Base-by-base conservation (phyloP, 2,797 vertebrate species). In the Simalia tracyae region DNA sequence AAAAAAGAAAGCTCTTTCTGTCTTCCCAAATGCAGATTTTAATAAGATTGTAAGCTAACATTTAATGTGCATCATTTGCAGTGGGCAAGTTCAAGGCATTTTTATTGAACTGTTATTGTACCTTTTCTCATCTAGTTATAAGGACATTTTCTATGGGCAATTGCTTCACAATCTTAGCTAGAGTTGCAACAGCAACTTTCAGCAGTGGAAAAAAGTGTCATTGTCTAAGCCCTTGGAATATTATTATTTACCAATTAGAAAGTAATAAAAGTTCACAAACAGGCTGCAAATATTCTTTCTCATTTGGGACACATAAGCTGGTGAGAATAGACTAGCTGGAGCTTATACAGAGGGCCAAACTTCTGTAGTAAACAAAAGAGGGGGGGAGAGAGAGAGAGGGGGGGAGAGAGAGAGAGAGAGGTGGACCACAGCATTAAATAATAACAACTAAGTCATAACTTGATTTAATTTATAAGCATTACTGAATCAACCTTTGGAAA, bases 21-120 rank as follows among this genome's bases (percentile, higher is more conserved):
- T 76, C 4, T 12, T 24, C n/a, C 11, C 57, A 42, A 89, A 76
- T 31, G 28, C 22, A 56, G 56, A 89, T 89, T 89, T 89, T 46
- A 76, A 90, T 42, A 14, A 90, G 56, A 36, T 90, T 84, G 63
- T 84, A 59, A 63, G 17, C 36, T 90, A 90, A 90, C 59, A 61
- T 7, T 90, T 84, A 50, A 84, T 61, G 17, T 36, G 50, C 22
- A 31, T 84, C 76, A 84, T 63, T 84, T 84, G 59, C 28, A 50
- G 72, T n/a, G 1, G 28, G 59, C 57, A 84, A 31, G 59, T 46
- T 90, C 28, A 63, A 84, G 59, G 59, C 89, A 84, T 61, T 63
- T 84, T 84, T 84, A 59, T 90, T 60, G 42, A 84, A 50, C 42
- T 84, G 72, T 63, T 90, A 84, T 84, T 61, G 59, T 66, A 50